phyloP scores from a whole-genome alignment of 2,888 invertebrate species.

The Mesoligia furuncula region DNA sequence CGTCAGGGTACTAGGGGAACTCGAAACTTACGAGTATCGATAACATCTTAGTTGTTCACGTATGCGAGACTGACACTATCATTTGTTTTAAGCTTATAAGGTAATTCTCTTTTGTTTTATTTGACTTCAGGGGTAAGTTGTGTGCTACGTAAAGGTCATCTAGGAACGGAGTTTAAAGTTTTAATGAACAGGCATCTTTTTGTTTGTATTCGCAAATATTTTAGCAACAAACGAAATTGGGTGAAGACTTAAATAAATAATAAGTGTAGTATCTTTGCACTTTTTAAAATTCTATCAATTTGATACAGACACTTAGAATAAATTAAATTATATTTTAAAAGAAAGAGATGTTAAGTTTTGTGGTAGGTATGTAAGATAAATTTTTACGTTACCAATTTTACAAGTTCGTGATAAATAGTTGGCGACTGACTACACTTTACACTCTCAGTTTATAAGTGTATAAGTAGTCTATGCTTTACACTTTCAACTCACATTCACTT shows the following conservation, averaged over 20 bases:
- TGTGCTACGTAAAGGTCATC: constrained; percentile 25
- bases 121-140: constrained; percentile 12
- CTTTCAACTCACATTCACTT: constrained; percentile 7
- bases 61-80: constrained; percentile 35
- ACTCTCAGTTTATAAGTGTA: too few species aligned
- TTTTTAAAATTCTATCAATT: not conserved
- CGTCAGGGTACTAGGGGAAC: constrained; percentile 72
- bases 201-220: too few species aligned
- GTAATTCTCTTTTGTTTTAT: constrained; percentile 41
- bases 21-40: constrained; percentile 68
- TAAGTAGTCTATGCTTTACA: too few species aligned
- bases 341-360: not conserved
- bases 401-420: not conserved
- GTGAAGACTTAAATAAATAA: too few species aligned
- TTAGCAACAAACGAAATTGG: not conserved
- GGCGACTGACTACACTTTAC: not conserved
- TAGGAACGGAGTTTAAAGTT: constrained; percentile 6
- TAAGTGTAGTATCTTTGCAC: not conserved
- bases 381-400: not conserved
- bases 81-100: constrained; percentile 12
- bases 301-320: not conserved
- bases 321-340: not conserved
- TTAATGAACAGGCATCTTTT: not conserved
- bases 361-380: not conserved
- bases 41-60: constrained; percentile 40